Evolutionary conservation across 2,888 invertebrate species (phyloP).

Genomic region (Coecobrya sp.): DNA sequence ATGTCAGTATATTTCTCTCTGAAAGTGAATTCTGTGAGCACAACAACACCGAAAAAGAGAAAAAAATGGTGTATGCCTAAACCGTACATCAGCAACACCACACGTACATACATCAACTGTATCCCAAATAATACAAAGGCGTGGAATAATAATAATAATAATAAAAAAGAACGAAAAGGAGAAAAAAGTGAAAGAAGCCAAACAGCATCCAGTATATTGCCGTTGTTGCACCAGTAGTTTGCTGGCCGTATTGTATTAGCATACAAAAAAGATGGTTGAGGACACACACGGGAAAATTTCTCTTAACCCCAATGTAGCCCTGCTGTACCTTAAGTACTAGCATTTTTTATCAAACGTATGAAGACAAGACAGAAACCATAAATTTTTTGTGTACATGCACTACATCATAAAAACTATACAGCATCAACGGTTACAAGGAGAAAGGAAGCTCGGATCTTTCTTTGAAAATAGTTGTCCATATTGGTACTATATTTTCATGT

Average conservation of each 20-base stretch:
- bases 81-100: slow-evolving; percentile 55
- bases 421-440: too few relatives aligned
- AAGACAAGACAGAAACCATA: slow-evolving; percentile 78
- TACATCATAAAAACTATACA: slow-evolving; percentile 29
- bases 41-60: slow-evolving; percentile 35
- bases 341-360: slow-evolving; percentile 77
- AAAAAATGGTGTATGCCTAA: slow-evolving; percentile 46
- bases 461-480: background rate
- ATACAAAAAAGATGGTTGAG: slow-evolving; percentile 72
- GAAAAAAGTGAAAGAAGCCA: slow-evolving; percentile 59
- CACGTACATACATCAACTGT: slow-evolving; percentile 56
- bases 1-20: slow-evolving; percentile 67
- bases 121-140: slow-evolving; percentile 69
- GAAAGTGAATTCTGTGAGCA: slow-evolving; percentile 69
- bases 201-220: slow-evolving; percentile 48
- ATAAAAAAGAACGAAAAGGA: slow-evolving; percentile 48
- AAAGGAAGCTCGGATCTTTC: background rate
- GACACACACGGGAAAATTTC: slow-evolving; percentile 78
- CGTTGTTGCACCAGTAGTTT: slow-evolving; percentile 8
- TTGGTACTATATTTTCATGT: background rate
- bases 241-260: slow-evolving; percentile 68
- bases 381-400: slow-evolving; percentile 64
- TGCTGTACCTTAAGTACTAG: slow-evolving; percentile 67
- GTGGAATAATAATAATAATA: slow-evolving; percentile 64
- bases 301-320: slow-evolving; percentile 75